A percentile compares a stretch with the other conserved stretches of the same genome.
Evolutionary conservation across 2,113 vertebrate genomes (phyloP).

Genomic region (Ancistrus triradiatus): DNA sequence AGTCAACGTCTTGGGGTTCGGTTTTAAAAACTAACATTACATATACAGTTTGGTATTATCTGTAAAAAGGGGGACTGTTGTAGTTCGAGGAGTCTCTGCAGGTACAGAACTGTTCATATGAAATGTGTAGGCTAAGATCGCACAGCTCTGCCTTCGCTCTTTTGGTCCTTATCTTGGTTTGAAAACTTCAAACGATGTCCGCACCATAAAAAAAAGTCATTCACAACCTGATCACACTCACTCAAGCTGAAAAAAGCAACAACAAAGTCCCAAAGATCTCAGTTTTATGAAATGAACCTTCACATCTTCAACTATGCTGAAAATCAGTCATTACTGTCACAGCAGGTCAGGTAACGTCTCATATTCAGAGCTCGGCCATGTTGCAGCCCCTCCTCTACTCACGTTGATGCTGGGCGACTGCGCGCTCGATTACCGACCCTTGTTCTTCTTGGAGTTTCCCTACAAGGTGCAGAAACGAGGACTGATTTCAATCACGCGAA

Average conservation of each 20-base stretch:
- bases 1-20: no score
- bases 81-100: no score
- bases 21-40: no score
- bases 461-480: slow-evolving; percentile 53
- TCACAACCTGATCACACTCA: not conserved
- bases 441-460: slow-evolving; percentile 96
- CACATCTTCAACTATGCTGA: not conserved
- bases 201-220: no score
- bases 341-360: not conserved
- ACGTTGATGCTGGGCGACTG: not conserved
- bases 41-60: no score
- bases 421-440: slow-evolving; percentile 76
- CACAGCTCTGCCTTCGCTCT: not conserved
- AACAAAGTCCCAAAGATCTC: no score
- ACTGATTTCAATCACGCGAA: not conserved
- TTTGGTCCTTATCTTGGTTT: not conserved
- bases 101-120: no score
- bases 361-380: not conserved
- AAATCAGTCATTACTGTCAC: not conserved
- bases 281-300: not conserved
- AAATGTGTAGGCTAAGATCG: no score
- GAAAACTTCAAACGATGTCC: no score
- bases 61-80: no score
- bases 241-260: not conserved
- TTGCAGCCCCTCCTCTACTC: not conserved